Percentiles rank a stretch among this genome's conserved stretches.
Evolutionary conservation across 2,888 invertebrate genomes (phyloP).

Genomic region (Aporophyla lueneburgensis): DNA sequence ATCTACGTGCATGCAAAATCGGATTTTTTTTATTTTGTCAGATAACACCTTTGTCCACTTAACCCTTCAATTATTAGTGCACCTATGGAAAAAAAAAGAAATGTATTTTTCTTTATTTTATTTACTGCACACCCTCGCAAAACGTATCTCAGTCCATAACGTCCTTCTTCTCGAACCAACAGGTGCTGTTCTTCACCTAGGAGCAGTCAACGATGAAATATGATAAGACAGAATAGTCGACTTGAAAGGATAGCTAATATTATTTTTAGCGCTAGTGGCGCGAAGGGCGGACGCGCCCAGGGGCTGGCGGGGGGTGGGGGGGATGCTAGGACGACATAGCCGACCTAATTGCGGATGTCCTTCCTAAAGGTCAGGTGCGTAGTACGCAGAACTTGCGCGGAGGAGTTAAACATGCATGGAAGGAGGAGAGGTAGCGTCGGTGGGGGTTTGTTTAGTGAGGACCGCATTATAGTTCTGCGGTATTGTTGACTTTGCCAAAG

Average conservation of each 20-base stretch:
- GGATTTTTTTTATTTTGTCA: no score
- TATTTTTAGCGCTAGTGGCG: slow-evolving; percentile 38
- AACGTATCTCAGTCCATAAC: neutral
- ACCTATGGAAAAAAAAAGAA: no score
- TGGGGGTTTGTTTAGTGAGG: neutral
- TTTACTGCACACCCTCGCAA: no score
- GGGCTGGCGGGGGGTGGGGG: neutral
- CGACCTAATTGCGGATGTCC: slow-evolving; percentile 53
- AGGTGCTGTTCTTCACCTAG: slow-evolving; percentile 1
- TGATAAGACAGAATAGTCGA: slow-evolving; percentile 1
- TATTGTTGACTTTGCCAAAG: neutral
- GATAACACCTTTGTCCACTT: no score
- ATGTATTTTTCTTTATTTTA: no score
- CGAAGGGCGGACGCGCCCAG: neutral
- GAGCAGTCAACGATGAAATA: slow-evolving; percentile 1
- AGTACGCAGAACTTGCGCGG: slow-evolving; percentile 24
- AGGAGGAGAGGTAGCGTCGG: neutral
- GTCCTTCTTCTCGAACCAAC: neutral
- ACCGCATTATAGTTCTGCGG: neutral
- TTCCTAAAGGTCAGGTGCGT: slow-evolving; percentile 45
- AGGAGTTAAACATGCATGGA: slow-evolving; percentile 10
- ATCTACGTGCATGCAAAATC: no score
- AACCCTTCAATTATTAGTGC: no score
- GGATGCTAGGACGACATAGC: slow-evolving; percentile 22
- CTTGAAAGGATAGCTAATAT: slow-evolving; percentile 29